Evolutionary conservation across 2,797 vertebrate species (phyloP).

Genomic region (Jordanella pulchra): DNA sequence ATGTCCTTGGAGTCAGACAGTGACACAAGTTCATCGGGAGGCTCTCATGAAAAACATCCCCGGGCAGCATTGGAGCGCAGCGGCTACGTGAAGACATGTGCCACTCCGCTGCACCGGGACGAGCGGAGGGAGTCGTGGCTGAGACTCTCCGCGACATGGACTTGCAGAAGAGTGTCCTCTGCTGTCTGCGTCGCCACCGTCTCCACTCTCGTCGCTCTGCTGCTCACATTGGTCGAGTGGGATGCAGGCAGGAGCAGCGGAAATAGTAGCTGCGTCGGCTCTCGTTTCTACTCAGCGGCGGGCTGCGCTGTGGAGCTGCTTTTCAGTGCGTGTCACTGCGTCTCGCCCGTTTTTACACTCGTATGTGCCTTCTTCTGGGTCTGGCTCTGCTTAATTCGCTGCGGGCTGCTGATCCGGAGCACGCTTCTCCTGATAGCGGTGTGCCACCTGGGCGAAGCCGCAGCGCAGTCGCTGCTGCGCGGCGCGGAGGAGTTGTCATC

Average conservation of each 20-base stretch:
- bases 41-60: conserved; percentile 66
- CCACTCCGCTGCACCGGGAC: conserved; percentile 63
- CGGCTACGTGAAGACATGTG: conserved; percentile 73
- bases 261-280: conserved; percentile 69
- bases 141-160: conserved; percentile 68
- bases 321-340: conserved; percentile 65
- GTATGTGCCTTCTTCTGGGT: conserved; percentile 82
- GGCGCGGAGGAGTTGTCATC: conserved; percentile 80
- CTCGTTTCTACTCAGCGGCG: conserved; percentile 55
- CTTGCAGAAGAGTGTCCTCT: conserved; percentile 71
- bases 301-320: conserved; percentile 70
- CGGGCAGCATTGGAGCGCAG: conserved; percentile 68
- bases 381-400: conserved; percentile 81
- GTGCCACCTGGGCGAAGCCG: conserved; percentile 86
- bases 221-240: conserved; percentile 75
- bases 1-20: conserved; percentile 70
- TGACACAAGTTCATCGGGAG: conserved; percentile 60
- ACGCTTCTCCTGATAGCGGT: conserved; percentile 76
- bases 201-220: conserved; percentile 71
- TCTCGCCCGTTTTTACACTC: conserved; percentile 73
- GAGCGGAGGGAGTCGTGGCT: conserved; percentile 62
- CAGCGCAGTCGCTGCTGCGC: conserved; percentile 78
- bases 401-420: conserved; percentile 77
- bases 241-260: conserved; percentile 64
- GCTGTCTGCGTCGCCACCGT: conserved; percentile 78